Evolutionary conservation across 2,113 vertebrate genomes (phyloP).

Genomic region (Apodemus speciosus): DNA sequence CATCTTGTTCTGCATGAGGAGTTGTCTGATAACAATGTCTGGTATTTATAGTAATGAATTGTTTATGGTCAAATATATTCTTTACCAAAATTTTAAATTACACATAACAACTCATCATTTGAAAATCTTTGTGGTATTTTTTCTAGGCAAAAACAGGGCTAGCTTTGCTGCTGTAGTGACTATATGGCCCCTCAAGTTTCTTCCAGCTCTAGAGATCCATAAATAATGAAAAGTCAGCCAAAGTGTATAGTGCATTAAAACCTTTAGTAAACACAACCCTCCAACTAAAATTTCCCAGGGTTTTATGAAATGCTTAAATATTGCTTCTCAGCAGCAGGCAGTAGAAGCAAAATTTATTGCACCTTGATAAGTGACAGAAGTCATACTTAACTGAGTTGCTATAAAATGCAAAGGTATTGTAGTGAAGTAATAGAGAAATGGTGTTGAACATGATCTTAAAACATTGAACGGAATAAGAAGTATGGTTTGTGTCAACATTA

Average conservation of each 20-base stretch:
- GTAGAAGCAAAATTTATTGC: slow-evolving; percentile 53
- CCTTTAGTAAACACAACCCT: background rate
- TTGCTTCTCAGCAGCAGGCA: background rate
- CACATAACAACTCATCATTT: background rate
- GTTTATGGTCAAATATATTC: background rate
- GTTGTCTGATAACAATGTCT: background rate
- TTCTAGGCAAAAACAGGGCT: background rate
- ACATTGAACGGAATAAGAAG: background rate
- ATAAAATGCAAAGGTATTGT: background rate
- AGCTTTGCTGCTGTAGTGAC: background rate
- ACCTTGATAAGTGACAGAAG: background rate
- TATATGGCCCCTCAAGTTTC: background rate
- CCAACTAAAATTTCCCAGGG: background rate
- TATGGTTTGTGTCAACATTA: background rate
- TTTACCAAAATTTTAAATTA: slow-evolving; percentile 26
- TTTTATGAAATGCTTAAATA: slow-evolving; percentile 47
- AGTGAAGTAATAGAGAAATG: background rate
- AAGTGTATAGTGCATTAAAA: background rate
- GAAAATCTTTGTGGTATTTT: background rate
- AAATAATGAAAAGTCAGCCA: slow-evolving; percentile 38
- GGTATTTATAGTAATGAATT: background rate
- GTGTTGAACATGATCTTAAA: background rate
- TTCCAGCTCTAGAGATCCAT: background rate
- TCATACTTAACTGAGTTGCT: background rate
- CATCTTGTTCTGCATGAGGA: background rate